Conservation (phyloP, 1,140 invertebrate genomes). For the Ridgeia piscesae region DNA sequence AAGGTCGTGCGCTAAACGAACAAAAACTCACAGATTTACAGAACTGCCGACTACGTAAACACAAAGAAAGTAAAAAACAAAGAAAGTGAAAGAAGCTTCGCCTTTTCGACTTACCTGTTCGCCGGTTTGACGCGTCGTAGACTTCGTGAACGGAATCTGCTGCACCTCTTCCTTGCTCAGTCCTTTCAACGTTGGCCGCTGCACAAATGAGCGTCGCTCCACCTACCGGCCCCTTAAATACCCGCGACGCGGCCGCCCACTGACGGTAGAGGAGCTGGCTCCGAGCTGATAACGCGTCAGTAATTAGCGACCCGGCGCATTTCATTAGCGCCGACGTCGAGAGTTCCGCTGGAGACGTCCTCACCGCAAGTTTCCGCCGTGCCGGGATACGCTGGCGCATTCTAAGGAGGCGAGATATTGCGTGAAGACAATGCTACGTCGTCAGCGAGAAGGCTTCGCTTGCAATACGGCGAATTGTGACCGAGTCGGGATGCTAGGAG, state of each 20-base stretch:
- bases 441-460: not conserved
- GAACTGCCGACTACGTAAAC: not conserved
- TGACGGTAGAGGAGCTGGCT: not conserved
- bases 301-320: not conserved
- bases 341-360: no score
- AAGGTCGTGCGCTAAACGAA: no score
- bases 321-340: not conserved
- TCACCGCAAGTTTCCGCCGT: no score
- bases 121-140: not conserved
- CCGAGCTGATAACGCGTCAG: not conserved
- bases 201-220: not conserved
- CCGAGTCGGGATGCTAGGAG: not conserved
- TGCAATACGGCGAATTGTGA: not conserved
- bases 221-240: not conserved
- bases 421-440: slow-evolving; percentile 1
- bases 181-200: not conserved
- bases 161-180: not conserved
- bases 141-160: not conserved
- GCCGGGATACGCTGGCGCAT: not conserved
- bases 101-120: not conserved
- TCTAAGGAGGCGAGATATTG: slow-evolving; percentile 8
- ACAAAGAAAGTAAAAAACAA: not conserved
- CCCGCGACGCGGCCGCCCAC: not conserved
- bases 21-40: not conserved
- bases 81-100: not conserved